These are phyloP conservation scores for Spisula solida DNA, from an alignment of 2,888 invertebrate species.

Conservation along the genomic window DNA sequence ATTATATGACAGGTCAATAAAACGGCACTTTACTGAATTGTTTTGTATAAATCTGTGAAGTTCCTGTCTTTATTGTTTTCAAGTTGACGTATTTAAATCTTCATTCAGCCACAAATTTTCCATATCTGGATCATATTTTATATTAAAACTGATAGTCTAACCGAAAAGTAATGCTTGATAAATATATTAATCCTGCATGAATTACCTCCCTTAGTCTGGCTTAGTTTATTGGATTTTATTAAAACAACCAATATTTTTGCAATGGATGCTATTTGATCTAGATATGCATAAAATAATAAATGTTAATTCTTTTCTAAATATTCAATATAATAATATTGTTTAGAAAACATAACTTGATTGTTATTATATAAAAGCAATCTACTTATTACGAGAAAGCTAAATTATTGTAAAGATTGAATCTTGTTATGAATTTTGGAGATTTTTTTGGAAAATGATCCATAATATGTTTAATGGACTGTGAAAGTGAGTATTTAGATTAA, in stretches of 20 bases:
- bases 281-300: not conserved
- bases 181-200: constrained; percentile 10
- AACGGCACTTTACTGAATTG: not conserved
- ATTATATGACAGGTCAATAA: too few species aligned
- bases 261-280: not conserved
- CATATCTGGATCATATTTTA: not conserved
- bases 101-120: constrained; percentile 3
- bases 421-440: too few species aligned
- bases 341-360: too few species aligned
- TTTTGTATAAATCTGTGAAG: constrained; percentile 5
- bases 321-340: too few species aligned
- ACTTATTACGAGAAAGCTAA: too few species aligned
- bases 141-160: not conserved
- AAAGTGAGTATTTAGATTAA: too few species aligned
- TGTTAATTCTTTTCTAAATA: too few species aligned
- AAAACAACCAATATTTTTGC: not conserved
- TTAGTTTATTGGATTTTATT: not conserved
- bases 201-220: not conserved
- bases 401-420: too few species aligned
- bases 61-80: constrained; percentile 1
- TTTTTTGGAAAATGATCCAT: too few species aligned
- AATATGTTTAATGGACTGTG: too few species aligned
- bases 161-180: not conserved
- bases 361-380: too few species aligned
- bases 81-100: not conserved